Evolutionary conservation across 2,797 vertebrate genomes (phyloP), one percentile per base, ranked within the genome.

Genomic region (Chelon labrosus): DNA sequence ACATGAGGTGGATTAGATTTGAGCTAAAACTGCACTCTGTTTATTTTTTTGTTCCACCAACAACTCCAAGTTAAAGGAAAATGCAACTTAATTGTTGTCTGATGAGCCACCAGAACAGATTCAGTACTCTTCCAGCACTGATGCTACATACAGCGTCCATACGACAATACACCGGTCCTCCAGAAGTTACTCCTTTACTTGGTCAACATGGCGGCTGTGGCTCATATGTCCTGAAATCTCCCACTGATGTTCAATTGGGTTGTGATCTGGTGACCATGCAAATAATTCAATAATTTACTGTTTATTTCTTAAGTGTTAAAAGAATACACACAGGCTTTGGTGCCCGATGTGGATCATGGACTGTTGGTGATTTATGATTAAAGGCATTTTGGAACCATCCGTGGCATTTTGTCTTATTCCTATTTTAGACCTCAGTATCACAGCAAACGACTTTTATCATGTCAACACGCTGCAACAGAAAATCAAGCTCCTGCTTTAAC

Each of bases 291-390:
- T 54, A 47, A 58, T 69, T 52, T 64, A 25, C 81, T 55, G 27
- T 66, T 31, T 10, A 19, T 72, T 82, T 79, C 62, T 75, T 69
- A 38, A 79, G 38, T 70, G 65, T 66, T 70, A 56, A 51, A 83
- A 27, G 12, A 76, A 27, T 66, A 61, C 49, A 65, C 25, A 80
- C 44, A 80, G 67, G 63, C 76, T 79, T 85, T 80, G 74, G 68
- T 81, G 67, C 73, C 81, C 77, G 53, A 66, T 85, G 84, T 83
- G 73, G 75, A 85, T 77, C 54, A 71, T 37, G 25, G 61, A 75
- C 50, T 75, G 59, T 76, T 82, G 53, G 51, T 75, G 66, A 88
- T 83, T 80, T 82, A 66, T 65, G 73, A 89, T 86, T 91, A 89
- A 92, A 92, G 20, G 22, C 78, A 68, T 80, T 89, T 85, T 80